These are phyloP conservation scores for Yponomeuta malinellus DNA, from an alignment of 2,888 invertebrate species.

Conservation along the genomic window DNA sequence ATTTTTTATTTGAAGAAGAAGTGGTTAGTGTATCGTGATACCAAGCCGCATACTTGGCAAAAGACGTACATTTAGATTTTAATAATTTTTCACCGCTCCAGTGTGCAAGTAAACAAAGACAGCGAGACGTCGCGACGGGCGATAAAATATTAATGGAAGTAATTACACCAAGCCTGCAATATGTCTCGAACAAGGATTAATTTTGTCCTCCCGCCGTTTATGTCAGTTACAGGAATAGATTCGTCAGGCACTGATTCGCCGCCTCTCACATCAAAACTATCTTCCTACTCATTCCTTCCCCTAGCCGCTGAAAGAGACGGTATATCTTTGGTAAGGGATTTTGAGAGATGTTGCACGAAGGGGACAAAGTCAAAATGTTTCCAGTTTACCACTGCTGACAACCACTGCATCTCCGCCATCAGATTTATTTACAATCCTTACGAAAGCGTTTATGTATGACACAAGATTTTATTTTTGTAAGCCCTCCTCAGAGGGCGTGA, in stretches of 20 bases:
- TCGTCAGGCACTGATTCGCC: constrained; percentile 6
- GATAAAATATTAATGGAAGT: constrained; percentile 52
- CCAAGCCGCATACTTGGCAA: neutral
- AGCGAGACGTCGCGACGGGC: constrained; percentile 32
- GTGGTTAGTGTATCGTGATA: no score
- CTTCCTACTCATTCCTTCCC: neutral
- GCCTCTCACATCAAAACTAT: neutral
- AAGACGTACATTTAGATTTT: neutral
- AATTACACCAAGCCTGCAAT: constrained; percentile 55
- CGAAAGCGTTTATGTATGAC: constrained; percentile 55
- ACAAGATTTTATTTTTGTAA: constrained; percentile 52
- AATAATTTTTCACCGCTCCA: neutral
- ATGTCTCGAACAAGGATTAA: constrained; percentile 51
- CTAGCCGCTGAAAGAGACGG: neutral
- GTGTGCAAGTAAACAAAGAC: constrained; percentile 31
- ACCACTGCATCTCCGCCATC: constrained; percentile 38
- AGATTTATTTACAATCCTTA: constrained; percentile 57
- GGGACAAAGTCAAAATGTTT: constrained; percentile 49
- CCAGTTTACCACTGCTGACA: constrained; percentile 55
- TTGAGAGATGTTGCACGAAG: neutral
- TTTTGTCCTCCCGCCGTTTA: constrained; percentile 16
- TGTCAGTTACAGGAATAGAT: constrained; percentile 69
- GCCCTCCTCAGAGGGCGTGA: constrained; percentile 15
- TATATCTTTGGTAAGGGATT: neutral
- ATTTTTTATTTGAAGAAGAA: no score